Conservation (phyloP, 2,797 vertebrate species). For the Gadopsis bispinosus region DNA sequence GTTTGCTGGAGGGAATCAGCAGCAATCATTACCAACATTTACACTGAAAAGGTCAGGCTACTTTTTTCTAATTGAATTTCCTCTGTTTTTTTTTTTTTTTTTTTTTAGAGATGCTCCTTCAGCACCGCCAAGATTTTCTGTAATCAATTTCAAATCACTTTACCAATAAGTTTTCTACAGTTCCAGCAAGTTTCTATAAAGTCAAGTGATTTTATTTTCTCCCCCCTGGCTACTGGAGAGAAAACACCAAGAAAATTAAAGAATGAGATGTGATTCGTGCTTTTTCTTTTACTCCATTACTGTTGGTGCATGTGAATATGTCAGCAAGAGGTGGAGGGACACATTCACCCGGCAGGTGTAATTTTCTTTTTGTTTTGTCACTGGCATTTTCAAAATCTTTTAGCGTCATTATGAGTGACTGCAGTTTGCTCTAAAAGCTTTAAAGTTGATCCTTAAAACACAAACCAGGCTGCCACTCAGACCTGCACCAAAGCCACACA, state of each 20-base stretch:
- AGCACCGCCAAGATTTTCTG: constrained; percentile 10
- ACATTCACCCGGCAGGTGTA: constrained; percentile 5
- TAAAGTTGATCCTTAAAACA: background rate
- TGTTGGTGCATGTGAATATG: constrained; percentile 25
- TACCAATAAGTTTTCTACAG: constrained; percentile 29
- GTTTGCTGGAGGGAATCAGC: constrained; percentile 35
- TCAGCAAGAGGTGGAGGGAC: constrained; percentile 1
- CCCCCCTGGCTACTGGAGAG: constrained; percentile 33
- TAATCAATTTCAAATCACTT: constrained; percentile 58
- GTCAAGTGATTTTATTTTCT: constrained; percentile 41
- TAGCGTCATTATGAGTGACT: constrained; percentile 5
- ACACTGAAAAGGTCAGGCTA: constrained; percentile 58
- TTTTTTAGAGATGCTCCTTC: background rate
- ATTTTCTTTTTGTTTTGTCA: constrained; percentile 29
- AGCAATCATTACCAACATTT: constrained; percentile 28
- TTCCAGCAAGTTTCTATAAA: constrained; percentile 33
- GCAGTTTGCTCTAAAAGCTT: constrained; percentile 12
- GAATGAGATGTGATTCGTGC: constrained; percentile 20
- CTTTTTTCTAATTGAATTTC: constrained; percentile 54
- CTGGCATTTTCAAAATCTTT: constrained; percentile 36
- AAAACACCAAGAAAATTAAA: constrained; percentile 59
- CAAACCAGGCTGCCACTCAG: background rate
- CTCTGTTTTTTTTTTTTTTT: background rate
- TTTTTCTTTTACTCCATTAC: constrained; percentile 53
- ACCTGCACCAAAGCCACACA: background rate